Percentiles rank a stretch among this genome's conserved stretches.
These are phyloP conservation scores for Tenebrosternarchus preto DNA, from an alignment of 2,113 vertebrate genomes.

Conservation along the genomic window DNA sequence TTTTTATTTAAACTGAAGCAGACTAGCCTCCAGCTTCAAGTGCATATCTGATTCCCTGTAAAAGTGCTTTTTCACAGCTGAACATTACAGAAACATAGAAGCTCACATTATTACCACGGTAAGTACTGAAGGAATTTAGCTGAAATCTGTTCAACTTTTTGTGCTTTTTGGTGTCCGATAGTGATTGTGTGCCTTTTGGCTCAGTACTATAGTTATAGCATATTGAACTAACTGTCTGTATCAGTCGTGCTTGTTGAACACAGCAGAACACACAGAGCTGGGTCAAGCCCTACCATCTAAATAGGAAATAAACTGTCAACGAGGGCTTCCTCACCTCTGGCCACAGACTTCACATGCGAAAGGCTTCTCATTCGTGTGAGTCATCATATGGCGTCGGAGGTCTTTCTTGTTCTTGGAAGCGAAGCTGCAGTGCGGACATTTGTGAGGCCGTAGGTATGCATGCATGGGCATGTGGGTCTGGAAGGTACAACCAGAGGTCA, in stretches of 20 bases:
- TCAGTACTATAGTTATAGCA: no score
- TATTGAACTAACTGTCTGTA: no score
- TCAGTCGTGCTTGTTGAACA: not conserved
- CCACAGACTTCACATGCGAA: conserved; percentile 90
- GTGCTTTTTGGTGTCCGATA: no score
- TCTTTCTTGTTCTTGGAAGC: conserved; percentile 99
- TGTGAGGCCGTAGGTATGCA: conserved; percentile 90
- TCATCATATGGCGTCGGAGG: conserved; percentile 90
- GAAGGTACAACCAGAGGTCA: not conserved
- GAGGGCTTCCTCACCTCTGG: conserved; percentile 81
- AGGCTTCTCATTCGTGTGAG: conserved; percentile 98
- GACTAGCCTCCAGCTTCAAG: not conserved
- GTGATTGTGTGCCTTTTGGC: no score
- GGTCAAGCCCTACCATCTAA: no score
- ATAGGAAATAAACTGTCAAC: not conserved
- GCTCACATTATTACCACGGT: no score
- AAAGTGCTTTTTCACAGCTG: no score
- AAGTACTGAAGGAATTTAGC: no score
- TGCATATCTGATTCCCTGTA: not conserved
- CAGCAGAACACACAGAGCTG: not conserved
- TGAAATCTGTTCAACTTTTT: no score
- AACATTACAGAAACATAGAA: no score
- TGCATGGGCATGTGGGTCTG: conserved; percentile 91
- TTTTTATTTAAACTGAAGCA: not conserved
- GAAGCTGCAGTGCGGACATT: conserved; percentile 93